Base-by-base conservation (phyloP, 2,113 vertebrate genomes). In the Nycticorax nycticorax region DNA sequence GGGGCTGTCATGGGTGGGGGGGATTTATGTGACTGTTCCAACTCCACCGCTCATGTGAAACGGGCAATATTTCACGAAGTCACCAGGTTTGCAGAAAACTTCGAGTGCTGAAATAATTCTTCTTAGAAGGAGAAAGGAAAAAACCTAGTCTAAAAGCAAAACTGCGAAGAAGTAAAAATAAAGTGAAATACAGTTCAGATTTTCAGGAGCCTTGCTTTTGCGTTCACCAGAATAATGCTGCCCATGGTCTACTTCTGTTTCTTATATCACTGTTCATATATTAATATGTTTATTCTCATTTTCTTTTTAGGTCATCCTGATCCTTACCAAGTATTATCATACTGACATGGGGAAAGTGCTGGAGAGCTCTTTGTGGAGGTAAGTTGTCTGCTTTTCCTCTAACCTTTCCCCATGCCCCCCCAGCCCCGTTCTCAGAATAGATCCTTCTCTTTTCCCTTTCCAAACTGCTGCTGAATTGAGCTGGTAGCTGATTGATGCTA, bases 311-410 rank as follows among this genome's bases (percentile, higher is more conserved):
- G 99, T 99, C 79, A 99, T 99, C 97, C 97, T 99, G 93, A 99
- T 99, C 96, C 98, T 99, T 95, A 99, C 99, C 33, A 99, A 99
- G 96, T 99, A 99, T 93, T 99, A 99, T 97, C 99, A 99, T 7
- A 99, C 99, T 10, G 99, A 99, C 94, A 99, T 99, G 97, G 99
- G 98, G 59, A 99, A 99, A 95, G 99, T 99, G 74, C 98, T 99
- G 94, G 99, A 99, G 97, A 99, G 99, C 93, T 99, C 99, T 55
- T 97, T 99, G 96, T 99, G 99, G 99, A 98, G 99, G 99, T 99
- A 97, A 97, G 98, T 59, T 41, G n/a, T 80, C 21, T 62, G 33
- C 24, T 93, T 86, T 92, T 87, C 17, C 33, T 72, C 4, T 48
- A 39, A 57, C 8, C 8, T 66, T 52, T 16, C 14, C 6, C 23